Evolutionary conservation across 2,797 vertebrate species (phyloP).

Genomic region (Chaetophractus vellerosus): DNA sequence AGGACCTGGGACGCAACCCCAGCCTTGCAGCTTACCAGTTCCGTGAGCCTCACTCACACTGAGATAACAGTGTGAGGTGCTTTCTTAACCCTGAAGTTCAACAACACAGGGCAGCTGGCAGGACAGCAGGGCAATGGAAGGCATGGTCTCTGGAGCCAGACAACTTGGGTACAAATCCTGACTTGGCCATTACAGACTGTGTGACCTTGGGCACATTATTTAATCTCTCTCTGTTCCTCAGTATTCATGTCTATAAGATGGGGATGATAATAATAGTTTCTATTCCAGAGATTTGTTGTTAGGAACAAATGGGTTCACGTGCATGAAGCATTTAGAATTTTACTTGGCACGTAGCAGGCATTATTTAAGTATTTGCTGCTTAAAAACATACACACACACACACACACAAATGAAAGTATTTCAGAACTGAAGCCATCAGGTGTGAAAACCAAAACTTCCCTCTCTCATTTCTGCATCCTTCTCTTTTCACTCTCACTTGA

Average conservation of each 20-base stretch:
- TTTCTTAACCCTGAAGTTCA: neutral
- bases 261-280: neutral
- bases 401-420: neutral
- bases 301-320: neutral
- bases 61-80: neutral
- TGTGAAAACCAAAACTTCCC: neutral
- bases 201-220: neutral
- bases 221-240: neutral
- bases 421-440: slow-evolving; percentile 9
- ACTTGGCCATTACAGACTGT: neutral
- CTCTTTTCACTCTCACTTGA: neutral
- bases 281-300: neutral
- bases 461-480: neutral
- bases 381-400: neutral
- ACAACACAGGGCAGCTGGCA: fast-evolving
- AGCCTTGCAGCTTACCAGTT: neutral
- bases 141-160: neutral
- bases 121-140: neutral
- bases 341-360: slow-evolving; percentile 15
- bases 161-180: neutral
- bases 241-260: neutral
- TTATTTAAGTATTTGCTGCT: neutral
- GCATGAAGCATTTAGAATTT: neutral
- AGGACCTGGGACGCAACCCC: neutral
- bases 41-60: neutral